These are phyloP conservation scores for Stegophylla sp. DNA, from an alignment of 2,888 invertebrate genomes.

Conservation along the genomic window DNA sequence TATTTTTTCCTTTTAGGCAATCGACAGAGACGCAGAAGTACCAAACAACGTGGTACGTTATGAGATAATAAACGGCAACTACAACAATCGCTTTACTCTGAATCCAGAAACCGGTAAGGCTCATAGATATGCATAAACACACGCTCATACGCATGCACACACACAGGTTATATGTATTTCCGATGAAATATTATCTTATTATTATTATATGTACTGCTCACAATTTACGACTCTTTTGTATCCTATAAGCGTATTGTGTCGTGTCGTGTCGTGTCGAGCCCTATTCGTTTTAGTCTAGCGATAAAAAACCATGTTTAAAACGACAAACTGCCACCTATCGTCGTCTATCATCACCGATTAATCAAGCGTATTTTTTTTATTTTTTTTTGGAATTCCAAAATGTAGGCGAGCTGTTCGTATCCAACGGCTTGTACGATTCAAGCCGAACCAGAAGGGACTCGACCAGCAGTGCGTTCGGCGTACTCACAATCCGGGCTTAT, in stretches of 20 bases:
- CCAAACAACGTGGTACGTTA: slow-evolving; percentile 87
- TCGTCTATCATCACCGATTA: not conserved
- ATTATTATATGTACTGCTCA: slow-evolving; percentile 38
- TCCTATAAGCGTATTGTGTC: slow-evolving; percentile 29
- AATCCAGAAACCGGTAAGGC: slow-evolving; percentile 75
- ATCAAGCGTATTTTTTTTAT: slow-evolving; percentile 19
- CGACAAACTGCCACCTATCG: not conserved
- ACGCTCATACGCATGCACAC: not conserved
- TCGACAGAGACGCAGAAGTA: slow-evolving; percentile 80
- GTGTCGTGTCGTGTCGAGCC: slow-evolving; percentile 1
- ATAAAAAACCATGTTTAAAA: not conserved
- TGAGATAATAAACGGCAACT: slow-evolving; percentile 80
- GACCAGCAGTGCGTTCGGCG: slow-evolving; percentile 61
- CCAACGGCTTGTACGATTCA: slow-evolving; percentile 39
- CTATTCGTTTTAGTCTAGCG: not conserved
- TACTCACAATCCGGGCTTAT: slow-evolving; percentile 79
- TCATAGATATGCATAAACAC: slow-evolving; percentile 42
- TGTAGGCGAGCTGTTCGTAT: slow-evolving; percentile 41
- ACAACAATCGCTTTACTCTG: slow-evolving; percentile 76
- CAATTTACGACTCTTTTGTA: slow-evolving; percentile 57
- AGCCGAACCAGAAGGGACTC: slow-evolving; percentile 60
- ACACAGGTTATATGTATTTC: slow-evolving; percentile 1
- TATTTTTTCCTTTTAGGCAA: slow-evolving; percentile 68
- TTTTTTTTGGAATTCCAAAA: not conserved
- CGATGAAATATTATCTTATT: slow-evolving; percentile 55